These are phyloP conservation scores for Therioaphis trifolii DNA, from an alignment of 2,888 invertebrate species.

Conservation along the genomic window DNA sequence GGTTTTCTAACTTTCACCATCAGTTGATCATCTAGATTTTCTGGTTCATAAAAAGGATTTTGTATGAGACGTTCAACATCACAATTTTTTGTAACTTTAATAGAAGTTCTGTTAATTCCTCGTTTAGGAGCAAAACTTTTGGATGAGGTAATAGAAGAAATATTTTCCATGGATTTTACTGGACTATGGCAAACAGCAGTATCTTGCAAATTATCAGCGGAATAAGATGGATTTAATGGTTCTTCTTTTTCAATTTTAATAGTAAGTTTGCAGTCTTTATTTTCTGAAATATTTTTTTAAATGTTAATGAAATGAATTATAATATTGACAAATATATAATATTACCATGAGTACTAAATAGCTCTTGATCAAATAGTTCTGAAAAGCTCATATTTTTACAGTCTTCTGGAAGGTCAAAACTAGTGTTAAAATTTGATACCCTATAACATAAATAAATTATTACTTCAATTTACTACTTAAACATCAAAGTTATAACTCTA, in stretches of 20 bases:
- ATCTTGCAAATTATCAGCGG: constrained; percentile 15
- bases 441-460: constrained; percentile 9
- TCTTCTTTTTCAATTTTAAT: constrained; percentile 53
- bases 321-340: neutral
- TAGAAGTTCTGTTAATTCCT: constrained; percentile 55
- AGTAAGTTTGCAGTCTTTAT: constrained; percentile 54
- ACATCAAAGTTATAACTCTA: no score
- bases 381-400: constrained; percentile 59
- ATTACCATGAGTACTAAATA: constrained; percentile 57
- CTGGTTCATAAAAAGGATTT: constrained; percentile 41
- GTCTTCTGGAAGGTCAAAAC: constrained; percentile 50
- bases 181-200: neutral
- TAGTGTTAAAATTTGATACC: constrained; percentile 21
- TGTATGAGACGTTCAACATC: constrained; percentile 32
- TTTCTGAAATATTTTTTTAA: constrained; percentile 30
- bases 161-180: constrained; percentile 13
- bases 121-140: constrained; percentile 26
- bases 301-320: neutral
- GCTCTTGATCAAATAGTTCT: constrained; percentile 58
- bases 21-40: constrained; percentile 1
- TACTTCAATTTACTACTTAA: no score
- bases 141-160: neutral
- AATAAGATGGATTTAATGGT: constrained; percentile 23
- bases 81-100: constrained; percentile 5
- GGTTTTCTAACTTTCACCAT: neutral